phyloP scores from a whole-genome alignment of 2,888 invertebrate genomes.

The Bugula neritina region DNA sequence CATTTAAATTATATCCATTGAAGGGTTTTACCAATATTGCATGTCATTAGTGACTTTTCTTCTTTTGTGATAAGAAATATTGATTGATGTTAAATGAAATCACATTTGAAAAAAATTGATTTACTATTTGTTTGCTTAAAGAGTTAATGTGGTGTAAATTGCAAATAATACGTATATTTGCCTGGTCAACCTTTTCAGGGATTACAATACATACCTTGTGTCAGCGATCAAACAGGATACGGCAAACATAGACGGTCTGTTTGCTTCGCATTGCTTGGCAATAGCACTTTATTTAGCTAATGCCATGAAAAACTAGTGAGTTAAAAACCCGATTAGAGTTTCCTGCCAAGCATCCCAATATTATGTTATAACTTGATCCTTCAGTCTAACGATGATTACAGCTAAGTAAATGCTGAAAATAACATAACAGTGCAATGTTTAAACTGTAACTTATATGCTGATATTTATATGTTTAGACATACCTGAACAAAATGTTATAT shows the following conservation, averaged over 20 bases:
- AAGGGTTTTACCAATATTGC: not conserved
- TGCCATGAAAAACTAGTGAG: no score
- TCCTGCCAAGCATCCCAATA: no score
- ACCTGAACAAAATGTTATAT: no score
- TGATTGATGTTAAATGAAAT: not conserved
- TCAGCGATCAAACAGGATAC: not conserved
- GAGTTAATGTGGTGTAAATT: conserved; percentile 5
- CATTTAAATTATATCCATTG: not conserved
- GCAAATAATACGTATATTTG: conserved; percentile 17
- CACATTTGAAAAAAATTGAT: not conserved
- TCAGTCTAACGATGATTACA: no score
- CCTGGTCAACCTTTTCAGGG: not conserved
- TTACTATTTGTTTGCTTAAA: not conserved
- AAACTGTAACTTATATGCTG: no score
- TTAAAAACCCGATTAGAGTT: no score
- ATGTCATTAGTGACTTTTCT: not conserved
- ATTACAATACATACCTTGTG: not conserved
- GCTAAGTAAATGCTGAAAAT: no score
- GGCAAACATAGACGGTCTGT: not conserved
- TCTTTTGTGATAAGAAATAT: not conserved
- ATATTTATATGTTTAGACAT: no score
- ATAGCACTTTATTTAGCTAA: not conserved
- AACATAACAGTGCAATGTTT: no score
- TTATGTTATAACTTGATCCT: no score
- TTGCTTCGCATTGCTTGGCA: not conserved